phyloP scores from a whole-genome alignment of 2,113 vertebrate species.

The Phyllostomus discolor region DNA sequence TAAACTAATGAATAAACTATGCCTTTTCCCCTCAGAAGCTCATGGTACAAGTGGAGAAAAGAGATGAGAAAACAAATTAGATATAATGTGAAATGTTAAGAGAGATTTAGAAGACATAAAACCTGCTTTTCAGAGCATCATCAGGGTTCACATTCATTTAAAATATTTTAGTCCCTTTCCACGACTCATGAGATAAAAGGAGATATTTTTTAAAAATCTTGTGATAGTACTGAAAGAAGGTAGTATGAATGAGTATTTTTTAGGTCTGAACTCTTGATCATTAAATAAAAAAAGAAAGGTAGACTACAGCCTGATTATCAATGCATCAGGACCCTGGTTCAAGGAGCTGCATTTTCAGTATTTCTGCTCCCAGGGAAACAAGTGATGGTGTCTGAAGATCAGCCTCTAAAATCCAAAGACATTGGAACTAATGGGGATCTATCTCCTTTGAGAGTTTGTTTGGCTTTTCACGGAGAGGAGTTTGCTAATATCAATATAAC shows the following conservation, averaged over 20 bases:
- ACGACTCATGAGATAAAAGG: neutral
- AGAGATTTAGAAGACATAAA: neutral
- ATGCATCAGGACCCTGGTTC: neutral
- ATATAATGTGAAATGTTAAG: neutral
- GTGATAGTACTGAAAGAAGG: neutral
- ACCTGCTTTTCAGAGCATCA: neutral
- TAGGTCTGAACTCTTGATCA: neutral
- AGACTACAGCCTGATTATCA: neutral
- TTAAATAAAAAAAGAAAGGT: neutral
- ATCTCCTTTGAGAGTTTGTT: neutral
- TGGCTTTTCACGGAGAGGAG: neutral
- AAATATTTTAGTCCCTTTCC: neutral
- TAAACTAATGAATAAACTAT: neutral
- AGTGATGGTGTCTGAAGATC: neutral
- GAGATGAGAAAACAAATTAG: neutral
- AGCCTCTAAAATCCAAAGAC: accelerated
- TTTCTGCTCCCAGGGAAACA: neutral
- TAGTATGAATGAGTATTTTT: neutral
- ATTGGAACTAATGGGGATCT: neutral
- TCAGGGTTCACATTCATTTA: neutral
- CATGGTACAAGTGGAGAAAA: neutral
- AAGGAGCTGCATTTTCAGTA: neutral
- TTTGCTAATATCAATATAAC: neutral
- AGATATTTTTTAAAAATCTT: neutral
- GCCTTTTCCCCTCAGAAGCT: neutral